These are phyloP conservation scores for Brachirus orientalis DNA, from an alignment of 2,113 vertebrate species.

Conservation along the genomic window DNA sequence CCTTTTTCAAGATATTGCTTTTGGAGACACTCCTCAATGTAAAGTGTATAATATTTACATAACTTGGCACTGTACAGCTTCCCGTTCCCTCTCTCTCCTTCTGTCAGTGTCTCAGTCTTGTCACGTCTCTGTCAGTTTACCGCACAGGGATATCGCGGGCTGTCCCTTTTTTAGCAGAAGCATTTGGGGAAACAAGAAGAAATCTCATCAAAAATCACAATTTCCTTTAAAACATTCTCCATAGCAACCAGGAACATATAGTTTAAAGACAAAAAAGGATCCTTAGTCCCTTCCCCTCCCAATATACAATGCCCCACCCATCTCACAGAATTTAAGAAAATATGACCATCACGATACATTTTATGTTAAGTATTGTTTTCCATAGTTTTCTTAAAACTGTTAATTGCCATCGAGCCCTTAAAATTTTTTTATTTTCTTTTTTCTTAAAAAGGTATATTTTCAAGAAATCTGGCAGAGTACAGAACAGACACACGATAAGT, in stretches of 20 bases:
- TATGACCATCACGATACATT: constrained; percentile 81
- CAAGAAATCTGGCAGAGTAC: constrained; percentile 74
- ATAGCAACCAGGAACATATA: constrained; percentile 77
- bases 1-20: constrained; percentile 86
- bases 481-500: constrained; percentile 69
- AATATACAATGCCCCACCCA: constrained; percentile 60
- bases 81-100: constrained; percentile 43
- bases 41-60: constrained; percentile 83
- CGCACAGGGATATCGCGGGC: constrained; percentile 61
- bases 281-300: constrained; percentile 50
- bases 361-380: constrained; percentile 78
- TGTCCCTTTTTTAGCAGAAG: constrained; percentile 66
- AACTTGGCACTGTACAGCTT: constrained; percentile 87
- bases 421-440: constrained; percentile 67
- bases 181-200: constrained; percentile 48
- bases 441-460: constrained; percentile 73
- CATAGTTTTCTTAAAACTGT: constrained; percentile 78
- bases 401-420: constrained; percentile 83
- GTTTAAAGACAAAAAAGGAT: constrained; percentile 51
- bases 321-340: constrained; percentile 79
- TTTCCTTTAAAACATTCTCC: constrained; percentile 78
- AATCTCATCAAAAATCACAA: constrained; percentile 75
- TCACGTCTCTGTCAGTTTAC: constrained; percentile 66
- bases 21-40: constrained; percentile 83
- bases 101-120: constrained; percentile 55